Conservation (phyloP, 2,797 vertebrate genomes). For the Zalophus californianus region DNA sequence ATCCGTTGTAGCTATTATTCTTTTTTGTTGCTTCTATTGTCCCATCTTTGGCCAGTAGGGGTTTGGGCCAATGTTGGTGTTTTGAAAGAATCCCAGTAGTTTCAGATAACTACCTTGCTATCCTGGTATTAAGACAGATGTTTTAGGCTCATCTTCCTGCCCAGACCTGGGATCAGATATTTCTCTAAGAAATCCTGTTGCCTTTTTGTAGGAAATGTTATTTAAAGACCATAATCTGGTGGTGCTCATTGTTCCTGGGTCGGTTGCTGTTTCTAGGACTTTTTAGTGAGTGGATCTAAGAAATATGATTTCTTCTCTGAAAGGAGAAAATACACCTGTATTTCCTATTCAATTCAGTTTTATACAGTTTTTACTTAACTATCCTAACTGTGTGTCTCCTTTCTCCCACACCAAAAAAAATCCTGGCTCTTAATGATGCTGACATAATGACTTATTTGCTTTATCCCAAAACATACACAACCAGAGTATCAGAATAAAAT, state of each 20-base stretch:
- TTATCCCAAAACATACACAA: background rate
- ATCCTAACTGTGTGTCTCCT: background rate
- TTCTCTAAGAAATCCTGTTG: background rate
- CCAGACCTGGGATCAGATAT: background rate
- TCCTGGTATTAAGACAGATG: background rate
- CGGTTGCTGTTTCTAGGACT: conserved; percentile 8
- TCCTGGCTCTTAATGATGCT: background rate
- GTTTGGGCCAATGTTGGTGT: background rate
- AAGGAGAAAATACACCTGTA: conserved; percentile 9
- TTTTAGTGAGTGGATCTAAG: background rate
- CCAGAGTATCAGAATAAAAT: background rate
- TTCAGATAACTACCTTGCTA: background rate
- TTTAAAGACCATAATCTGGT: background rate
- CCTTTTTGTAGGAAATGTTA: background rate
- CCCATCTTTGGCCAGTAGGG: background rate
- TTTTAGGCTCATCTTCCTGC: background rate
- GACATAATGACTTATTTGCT: background rate
- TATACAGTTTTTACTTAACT: conserved; percentile 31
- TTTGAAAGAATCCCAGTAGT: background rate
- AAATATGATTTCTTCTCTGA: background rate
- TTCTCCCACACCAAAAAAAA: background rate
- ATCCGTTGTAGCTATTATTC: background rate
- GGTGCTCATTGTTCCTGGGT: background rate
- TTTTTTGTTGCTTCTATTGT: background rate
- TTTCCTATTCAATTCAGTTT: conserved; percentile 44